These are phyloP conservation scores for Synodontis membranacea DNA, from an alignment of 2,113 vertebrate species.

Conservation along the genomic window DNA sequence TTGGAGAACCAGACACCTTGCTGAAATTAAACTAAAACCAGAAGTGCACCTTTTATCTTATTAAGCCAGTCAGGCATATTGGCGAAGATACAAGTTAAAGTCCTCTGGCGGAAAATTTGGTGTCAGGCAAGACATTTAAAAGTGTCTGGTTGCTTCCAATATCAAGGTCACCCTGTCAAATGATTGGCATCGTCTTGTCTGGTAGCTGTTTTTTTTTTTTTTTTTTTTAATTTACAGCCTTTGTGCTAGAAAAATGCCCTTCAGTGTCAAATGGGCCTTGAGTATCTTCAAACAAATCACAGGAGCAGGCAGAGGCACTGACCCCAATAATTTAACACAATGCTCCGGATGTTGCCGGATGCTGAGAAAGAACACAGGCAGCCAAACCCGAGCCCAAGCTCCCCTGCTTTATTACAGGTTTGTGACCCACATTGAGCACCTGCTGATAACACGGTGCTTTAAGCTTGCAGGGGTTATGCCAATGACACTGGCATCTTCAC, in stretches of 20 bases:
- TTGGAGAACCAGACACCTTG: conserved; percentile 54
- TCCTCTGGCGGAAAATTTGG: conserved; percentile 9
- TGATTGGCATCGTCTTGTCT: conserved; percentile 59
- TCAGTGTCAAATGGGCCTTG: conserved; percentile 74
- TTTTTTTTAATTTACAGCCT: conserved; percentile 71
- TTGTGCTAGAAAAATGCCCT: conserved; percentile 72
- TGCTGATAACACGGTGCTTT: conserved; percentile 66
- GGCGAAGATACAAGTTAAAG: conserved; percentile 9
- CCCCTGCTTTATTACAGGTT: conserved; percentile 79
- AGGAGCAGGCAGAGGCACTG: conserved; percentile 73
- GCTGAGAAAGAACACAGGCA: conserved; percentile 70
- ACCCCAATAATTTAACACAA: conserved; percentile 80
- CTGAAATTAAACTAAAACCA: conserved; percentile 42
- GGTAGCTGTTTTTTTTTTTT: conserved; percentile 55
- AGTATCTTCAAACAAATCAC: conserved; percentile 77
- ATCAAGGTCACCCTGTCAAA: conserved; percentile 55
- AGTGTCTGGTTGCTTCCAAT: conserved; percentile 11
- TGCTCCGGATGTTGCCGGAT: conserved; percentile 72
- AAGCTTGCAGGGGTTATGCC: conserved; percentile 70
- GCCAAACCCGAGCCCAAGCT: conserved; percentile 66
- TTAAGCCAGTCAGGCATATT: conserved; percentile 27
- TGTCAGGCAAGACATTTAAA: conserved; percentile 1
- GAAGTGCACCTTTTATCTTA: conserved; percentile 47
- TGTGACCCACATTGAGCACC: conserved; percentile 72
- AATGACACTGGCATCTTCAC: conserved; percentile 70